A percentile compares a stretch with the other conserved stretches of the same genome.
These are phyloP conservation scores for Idaea aversata DNA, from an alignment of 2,888 invertebrate genomes.

Conservation along the genomic window DNA sequence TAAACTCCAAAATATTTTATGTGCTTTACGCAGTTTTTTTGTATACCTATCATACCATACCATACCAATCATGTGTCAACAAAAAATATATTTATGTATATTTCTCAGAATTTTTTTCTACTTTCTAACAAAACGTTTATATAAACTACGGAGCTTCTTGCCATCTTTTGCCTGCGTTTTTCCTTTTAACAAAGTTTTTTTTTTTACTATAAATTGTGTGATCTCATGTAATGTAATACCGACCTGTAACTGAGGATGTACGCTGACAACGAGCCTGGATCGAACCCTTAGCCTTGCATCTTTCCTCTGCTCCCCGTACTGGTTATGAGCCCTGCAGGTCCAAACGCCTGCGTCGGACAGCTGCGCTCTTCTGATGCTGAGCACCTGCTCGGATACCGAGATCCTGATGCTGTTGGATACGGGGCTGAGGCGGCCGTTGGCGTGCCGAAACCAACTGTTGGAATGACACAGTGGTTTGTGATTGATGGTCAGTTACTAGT, in stretches of 20 bases:
- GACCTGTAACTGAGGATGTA: constrained; percentile 78
- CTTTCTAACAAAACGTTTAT: no score
- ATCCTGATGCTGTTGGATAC: constrained; percentile 81
- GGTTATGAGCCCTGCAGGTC: constrained; percentile 87
- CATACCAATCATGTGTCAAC: no score
- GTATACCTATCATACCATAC: no score
- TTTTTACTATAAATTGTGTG: no score
- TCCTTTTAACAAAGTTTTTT: no score
- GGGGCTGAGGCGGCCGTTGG: constrained; percentile 81
- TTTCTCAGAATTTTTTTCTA: no score
- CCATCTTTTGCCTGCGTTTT: no score
- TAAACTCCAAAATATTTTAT: no score
- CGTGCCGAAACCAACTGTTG: constrained; percentile 81
- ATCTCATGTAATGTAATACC: neutral
- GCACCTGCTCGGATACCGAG: constrained; percentile 83
- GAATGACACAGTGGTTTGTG: neutral
- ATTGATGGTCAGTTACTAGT: neutral
- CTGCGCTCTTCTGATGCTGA: constrained; percentile 84
- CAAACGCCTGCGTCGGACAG: constrained; percentile 85
- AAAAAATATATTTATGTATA: no score
- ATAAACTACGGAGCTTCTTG: no score
- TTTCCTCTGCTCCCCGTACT: constrained; percentile 85
- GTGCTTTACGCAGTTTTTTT: no score
- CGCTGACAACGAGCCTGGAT: constrained; percentile 82
- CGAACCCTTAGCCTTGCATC: constrained; percentile 83